Evolutionary conservation across 1,140 invertebrate genomes (phyloP).

Genomic region (Elymnias hypermnestra): DNA sequence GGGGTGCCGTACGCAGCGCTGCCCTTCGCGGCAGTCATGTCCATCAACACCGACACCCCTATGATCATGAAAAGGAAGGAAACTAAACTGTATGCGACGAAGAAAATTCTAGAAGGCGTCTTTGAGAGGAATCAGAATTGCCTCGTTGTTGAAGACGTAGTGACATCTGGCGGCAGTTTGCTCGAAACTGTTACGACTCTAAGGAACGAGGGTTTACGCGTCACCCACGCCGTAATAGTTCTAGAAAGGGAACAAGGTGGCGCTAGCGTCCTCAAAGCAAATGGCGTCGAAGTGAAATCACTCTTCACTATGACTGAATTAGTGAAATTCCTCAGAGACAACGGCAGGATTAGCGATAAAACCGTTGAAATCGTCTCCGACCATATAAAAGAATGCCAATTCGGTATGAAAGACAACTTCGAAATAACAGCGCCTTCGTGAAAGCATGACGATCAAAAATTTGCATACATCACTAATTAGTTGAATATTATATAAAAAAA

Average conservation of each 20-base stretch:
- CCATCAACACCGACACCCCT: conserved; percentile 83
- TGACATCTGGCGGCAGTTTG: conserved; percentile 95
- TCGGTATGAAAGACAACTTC: conserved; percentile 35
- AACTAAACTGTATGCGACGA: conserved; percentile 96
- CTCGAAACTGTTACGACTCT: conserved; percentile 90
- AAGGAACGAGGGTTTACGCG: conserved; percentile 81
- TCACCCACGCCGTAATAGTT: conserved; percentile 90
- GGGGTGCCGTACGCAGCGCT: conserved; percentile 98
- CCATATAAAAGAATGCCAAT: conserved; percentile 77
- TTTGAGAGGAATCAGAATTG: conserved; percentile 87
- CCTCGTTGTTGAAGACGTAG: conserved; percentile 96
- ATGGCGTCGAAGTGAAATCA: conserved; percentile 84
- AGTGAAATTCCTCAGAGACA: conserved; percentile 81
- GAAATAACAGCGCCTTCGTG: background rate
- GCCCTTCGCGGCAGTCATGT: conserved; percentile 92
- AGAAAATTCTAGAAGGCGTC: conserved; percentile 95
- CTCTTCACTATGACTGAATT: conserved; percentile 83
- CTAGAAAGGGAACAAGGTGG: conserved; percentile 96
- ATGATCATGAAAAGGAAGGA: conserved; percentile 95
- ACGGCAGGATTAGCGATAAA: conserved; percentile 78
- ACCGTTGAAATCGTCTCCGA: conserved; percentile 79
- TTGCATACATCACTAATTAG: no score
- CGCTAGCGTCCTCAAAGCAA: conserved; percentile 80
- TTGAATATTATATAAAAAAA: no score
- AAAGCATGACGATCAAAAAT: no score